Evolutionary conservation across 2,888 invertebrate genomes (phyloP).

Genomic region (Labia minor): DNA sequence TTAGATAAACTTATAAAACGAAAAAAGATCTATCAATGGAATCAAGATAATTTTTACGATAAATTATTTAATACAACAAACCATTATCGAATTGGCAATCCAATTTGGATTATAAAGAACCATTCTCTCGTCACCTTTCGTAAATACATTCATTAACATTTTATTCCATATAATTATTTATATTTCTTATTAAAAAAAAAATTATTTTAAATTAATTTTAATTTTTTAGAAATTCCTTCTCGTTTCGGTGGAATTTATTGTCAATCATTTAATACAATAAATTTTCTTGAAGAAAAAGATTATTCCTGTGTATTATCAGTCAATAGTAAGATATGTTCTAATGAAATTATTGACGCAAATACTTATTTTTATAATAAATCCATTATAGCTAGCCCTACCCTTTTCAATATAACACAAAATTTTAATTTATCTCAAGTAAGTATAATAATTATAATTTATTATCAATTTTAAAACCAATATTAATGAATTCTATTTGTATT

Average conservation of each 20-base stretch:
- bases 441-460: constrained; percentile 20
- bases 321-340: neutral
- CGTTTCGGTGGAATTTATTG: constrained; percentile 34
- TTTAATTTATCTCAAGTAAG: constrained; percentile 31
- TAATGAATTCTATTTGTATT: constrained; percentile 17
- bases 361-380: neutral
- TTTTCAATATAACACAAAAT: constrained; percentile 30
- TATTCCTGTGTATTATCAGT: constrained; percentile 34
- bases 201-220: constrained; percentile 23
- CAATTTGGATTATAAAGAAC: neutral
- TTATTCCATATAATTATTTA: too few species aligned
- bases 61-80: neutral
- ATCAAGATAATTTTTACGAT: neutral
- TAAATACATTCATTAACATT: neutral
- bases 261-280: constrained; percentile 34
- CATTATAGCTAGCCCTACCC: constrained; percentile 9
- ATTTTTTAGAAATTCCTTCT: constrained; percentile 33
- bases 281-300: constrained; percentile 39
- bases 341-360: neutral
- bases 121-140: neutral
- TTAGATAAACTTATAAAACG: neutral
- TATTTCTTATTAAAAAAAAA: neutral
- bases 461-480: constrained; percentile 21
- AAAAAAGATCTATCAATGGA: neutral
- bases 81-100: neutral